Evolutionary conservation across 1,140 invertebrate genomes (phyloP), one percentile per base, ranked within the genome.

Genomic region (Calephelis virginiensis): DNA sequence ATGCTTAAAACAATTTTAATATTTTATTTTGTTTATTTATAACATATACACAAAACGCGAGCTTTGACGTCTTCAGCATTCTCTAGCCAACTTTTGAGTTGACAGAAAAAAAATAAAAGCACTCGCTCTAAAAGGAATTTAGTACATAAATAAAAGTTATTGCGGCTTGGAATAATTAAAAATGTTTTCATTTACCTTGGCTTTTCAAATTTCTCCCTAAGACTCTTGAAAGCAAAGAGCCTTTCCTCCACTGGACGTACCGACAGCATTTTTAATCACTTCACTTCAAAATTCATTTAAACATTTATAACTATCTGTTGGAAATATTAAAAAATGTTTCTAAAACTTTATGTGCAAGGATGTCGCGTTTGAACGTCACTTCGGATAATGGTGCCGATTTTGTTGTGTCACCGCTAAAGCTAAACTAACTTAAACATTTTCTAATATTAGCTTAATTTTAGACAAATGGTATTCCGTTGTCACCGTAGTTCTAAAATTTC

Each of bases 201-300:
- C 64, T 82, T 69, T 66, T 90, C 87, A 71, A 90, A 90, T 66
- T 82, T 83, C 65, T 89, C 87, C 70, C 84, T 90, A 4, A 90
- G 66, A 66, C 78, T 86, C 67, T 87, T 87, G 70, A 90, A 90
- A 70, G 78, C 86, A 67, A 74, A 90, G 28, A 89, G 77, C 66
- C 87, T 80, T 12, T 85, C 81, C 7, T 85, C 83, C 11, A 76
- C 68, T 7, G 77, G 72, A 46, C 80, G 77, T 60, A 86, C 64
- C 0, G 85, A 85, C 68, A 90, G 68, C 83, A 89, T 87, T 67
- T 77, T 85, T 13, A 66, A 47, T 63, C 70, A 68, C 61, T 66
- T 61, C 63, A 45, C 71, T 53, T 59, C 9, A 13, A 45, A 61
- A 61, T 10, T 11, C 11, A 56, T 43, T 69, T 67, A 67, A 17